Evolutionary conservation across 2,888 invertebrate species (phyloP).

Genomic region (Aspidiotus destructor): DNA sequence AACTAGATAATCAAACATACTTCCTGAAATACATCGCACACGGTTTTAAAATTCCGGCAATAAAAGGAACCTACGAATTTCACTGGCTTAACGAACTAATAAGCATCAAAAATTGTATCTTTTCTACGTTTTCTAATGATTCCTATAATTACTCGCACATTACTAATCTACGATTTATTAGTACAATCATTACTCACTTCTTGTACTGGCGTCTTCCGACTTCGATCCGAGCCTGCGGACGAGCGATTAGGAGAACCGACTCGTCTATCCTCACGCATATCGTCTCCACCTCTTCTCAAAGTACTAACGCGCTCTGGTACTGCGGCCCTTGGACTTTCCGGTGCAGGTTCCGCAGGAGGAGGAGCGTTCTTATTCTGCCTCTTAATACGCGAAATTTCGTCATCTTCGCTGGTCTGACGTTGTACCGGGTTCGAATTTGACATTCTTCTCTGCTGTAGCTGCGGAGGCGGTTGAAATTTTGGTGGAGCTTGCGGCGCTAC

Average conservation of each 20-base stretch:
- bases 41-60: too few species aligned
- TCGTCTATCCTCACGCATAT: constrained; percentile 29
- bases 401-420: constrained; percentile 77
- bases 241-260: constrained; percentile 29
- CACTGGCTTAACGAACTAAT: too few species aligned
- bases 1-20: too few species aligned
- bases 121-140: too few species aligned
- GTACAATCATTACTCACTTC: constrained; percentile 57
- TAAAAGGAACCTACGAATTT: too few species aligned
- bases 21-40: too few species aligned
- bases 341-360: constrained; percentile 32
- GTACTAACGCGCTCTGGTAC: constrained; percentile 39
- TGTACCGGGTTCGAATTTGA: constrained; percentile 44
- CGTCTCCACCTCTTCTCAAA: constrained; percentile 25
- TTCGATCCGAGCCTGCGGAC: constrained; percentile 24
- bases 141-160: too few species aligned
- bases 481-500: constrained; percentile 42
- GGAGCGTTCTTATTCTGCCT: constrained; percentile 65
- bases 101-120: too few species aligned
- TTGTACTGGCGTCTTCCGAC: constrained; percentile 51
- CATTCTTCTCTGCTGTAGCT: constrained; percentile 43
- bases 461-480: constrained; percentile 49
- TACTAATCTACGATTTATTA: too few species aligned
- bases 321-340: constrained; percentile 46
- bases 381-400: constrained; percentile 78